These are phyloP conservation scores for Pogonomyrmex barbatus DNA, from an alignment of 1,140 invertebrate species.

Conservation along the genomic window DNA sequence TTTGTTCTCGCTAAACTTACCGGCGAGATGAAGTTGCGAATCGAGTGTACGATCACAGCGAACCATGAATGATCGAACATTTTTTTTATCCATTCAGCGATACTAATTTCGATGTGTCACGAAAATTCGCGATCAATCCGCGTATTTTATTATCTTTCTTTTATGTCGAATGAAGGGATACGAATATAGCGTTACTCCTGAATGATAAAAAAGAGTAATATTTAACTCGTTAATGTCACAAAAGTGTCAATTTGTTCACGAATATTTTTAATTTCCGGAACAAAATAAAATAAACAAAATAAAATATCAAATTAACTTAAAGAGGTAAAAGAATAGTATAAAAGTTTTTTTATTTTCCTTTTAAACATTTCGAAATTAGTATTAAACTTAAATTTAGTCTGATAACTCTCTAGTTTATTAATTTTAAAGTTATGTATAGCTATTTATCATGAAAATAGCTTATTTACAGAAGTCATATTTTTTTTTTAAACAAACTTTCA, in stretches of 20 bases:
- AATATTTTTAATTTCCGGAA: background rate
- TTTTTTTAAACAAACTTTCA: background rate
- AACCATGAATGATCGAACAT: background rate
- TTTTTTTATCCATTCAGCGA: background rate
- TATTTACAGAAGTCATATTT: slow-evolving; percentile 18
- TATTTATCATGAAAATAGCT: background rate
- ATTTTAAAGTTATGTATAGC: background rate
- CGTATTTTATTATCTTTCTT: background rate
- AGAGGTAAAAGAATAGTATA: background rate
- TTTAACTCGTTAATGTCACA: background rate
- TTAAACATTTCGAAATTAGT: background rate
- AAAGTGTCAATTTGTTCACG: background rate
- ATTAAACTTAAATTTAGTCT: background rate
- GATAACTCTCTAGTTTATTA: background rate
- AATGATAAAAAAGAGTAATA: background rate
- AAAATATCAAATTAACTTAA: background rate
- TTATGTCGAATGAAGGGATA: background rate
- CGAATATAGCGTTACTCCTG: background rate
- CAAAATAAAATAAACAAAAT: slow-evolving; percentile 10
- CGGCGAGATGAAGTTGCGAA: slow-evolving; percentile 28
- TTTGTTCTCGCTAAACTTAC: slow-evolving; percentile 61
- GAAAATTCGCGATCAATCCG: background rate
- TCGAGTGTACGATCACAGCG: background rate
- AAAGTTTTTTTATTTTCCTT: background rate
- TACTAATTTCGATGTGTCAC: background rate